Evolutionary conservation across 2,797 vertebrate genomes (phyloP), one percentile per base, ranked within the genome.

Genomic region (Xenentodon cancila): DNA sequence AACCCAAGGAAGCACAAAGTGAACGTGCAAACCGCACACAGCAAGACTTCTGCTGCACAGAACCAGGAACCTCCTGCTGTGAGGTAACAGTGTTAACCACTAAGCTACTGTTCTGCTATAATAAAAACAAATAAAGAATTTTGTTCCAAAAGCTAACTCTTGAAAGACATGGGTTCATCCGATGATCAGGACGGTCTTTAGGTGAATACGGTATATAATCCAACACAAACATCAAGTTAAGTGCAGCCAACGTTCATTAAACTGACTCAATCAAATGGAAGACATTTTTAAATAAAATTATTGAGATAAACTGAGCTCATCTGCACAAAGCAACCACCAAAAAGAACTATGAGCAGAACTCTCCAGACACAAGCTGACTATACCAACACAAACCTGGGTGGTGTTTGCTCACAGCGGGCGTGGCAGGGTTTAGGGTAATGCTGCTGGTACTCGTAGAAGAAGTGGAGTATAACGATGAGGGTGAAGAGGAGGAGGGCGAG

Each of bases 381-480:
- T 40, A 45, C 42, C 55, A 50, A 79, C 67, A 90, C 89, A 73
- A 84, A 91, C 89, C 90, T 91, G 81, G 68, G 69, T 92, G 94
- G 72, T 77, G 94, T 90, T 96, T 95, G 83, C 90, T 86, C 58
- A 91, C 88, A 84, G 93, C 85, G 43, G 91, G 80, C 15, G 78
- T 80, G 71, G 85, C 72, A 76, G 77, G 81, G 64, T 84, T 85
- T 72, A 73, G 82, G 64, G 71, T 71, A 72, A 68, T 59, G 78
- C 65, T 81, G 85, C 75, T 85, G 77, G 84, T 79, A 77, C 71
- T 81, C 5, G 84, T 64, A 73, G 86, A 77, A 71, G 85, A 67
- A 57, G 74, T 74, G 49, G 75, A 72, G 66, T 74, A 80, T 73
- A 81, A 59, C 27, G 80, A 58, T 42, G 84, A 82, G 64, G 75